phyloP scores from a whole-genome alignment of 2,888 invertebrate species.

The Xanthia icteritia region DNA sequence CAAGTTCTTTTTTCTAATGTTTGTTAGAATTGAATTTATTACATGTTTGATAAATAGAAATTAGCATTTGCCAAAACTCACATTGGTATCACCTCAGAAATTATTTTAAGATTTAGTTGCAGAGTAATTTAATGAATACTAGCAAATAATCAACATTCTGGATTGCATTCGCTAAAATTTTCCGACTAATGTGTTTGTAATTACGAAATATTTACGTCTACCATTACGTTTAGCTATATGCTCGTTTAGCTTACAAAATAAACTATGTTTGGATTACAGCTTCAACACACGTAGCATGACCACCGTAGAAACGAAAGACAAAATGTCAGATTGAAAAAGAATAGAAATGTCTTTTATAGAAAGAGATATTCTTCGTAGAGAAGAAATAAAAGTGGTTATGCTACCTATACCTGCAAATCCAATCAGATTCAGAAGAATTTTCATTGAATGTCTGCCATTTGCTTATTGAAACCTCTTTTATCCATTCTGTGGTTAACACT shows the following conservation, averaged over 20 bases:
- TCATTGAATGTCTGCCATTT: background rate
- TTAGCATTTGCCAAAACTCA: background rate
- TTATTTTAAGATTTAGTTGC: background rate
- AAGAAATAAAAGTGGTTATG: background rate
- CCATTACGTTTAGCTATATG: background rate
- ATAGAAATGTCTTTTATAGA: background rate
- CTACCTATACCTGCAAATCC: background rate
- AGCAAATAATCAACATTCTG: constrained; percentile 17
- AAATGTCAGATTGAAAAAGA: background rate
- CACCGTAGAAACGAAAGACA: background rate
- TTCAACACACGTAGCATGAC: background rate
- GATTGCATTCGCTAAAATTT: constrained; percentile 11
- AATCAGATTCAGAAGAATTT: background rate
- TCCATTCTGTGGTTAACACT: background rate
- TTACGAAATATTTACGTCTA: background rate
- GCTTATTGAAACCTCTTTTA: background rate
- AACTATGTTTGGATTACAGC: too few relatives aligned
- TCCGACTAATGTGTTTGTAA: constrained; percentile 17
- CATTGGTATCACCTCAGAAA: background rate
- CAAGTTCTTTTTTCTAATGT: background rate
- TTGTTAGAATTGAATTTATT: background rate
- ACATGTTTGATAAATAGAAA: constrained; percentile 14
- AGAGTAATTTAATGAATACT: background rate
- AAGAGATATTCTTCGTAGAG: background rate
- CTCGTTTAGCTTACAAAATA: too few relatives aligned